phyloP scores from a whole-genome alignment of 2,797 vertebrate species.

The Australoheros facetus region DNA sequence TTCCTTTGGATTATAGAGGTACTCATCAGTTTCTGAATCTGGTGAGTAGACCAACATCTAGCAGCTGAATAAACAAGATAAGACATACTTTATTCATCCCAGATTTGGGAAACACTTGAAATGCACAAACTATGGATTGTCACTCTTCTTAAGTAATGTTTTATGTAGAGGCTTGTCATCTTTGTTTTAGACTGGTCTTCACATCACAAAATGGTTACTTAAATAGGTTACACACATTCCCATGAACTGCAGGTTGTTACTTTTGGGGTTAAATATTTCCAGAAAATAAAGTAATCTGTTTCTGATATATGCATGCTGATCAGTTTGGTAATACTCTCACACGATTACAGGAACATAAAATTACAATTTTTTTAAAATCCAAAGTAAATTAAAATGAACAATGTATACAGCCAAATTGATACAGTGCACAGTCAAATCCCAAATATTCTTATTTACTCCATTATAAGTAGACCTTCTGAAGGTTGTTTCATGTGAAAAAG shows the following conservation, averaged over 20 bases:
- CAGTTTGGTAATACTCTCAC: background rate
- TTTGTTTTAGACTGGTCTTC: background rate
- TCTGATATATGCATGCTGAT: background rate
- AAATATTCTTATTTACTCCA: too few relatives aligned
- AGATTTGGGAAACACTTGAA: background rate
- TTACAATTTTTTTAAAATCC: background rate
- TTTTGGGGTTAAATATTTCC: background rate
- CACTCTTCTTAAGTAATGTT: background rate
- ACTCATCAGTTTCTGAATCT: background rate
- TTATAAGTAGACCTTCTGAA: background rate
- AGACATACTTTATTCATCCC: background rate
- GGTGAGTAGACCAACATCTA: background rate
- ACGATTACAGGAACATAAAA: background rate
- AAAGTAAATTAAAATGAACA: rapidly evolving
- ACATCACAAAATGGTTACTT: background rate
- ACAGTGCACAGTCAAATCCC: background rate
- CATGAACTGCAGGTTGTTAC: background rate
- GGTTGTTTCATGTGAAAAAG: background rate
- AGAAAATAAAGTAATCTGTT: background rate
- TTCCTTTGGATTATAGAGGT: background rate
- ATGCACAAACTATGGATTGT: background rate
- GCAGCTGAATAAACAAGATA: background rate
- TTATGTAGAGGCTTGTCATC: background rate
- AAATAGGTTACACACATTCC: background rate
- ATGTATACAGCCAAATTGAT: background rate